Base-by-base conservation (phyloP, 2,888 invertebrate species). In the Leistus spinibarbis region DNA sequence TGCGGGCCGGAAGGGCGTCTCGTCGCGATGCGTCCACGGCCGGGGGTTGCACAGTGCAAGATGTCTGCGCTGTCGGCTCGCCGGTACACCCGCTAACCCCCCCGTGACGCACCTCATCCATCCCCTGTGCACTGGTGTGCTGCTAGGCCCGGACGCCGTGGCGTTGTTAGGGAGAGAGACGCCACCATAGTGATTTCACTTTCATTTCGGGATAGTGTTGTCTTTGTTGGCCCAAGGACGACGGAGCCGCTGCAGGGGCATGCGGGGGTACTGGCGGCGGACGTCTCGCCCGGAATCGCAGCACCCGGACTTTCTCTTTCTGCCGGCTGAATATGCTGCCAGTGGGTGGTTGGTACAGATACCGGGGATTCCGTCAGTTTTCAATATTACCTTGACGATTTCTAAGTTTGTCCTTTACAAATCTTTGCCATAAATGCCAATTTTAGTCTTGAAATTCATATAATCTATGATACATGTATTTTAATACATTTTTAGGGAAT, bases 51-150 rank as follows among this genome's bases (percentile, higher is more conserved):
- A 22, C 63, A 69, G 68, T 75, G 75, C 75, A 75, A 69, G 69
- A 63, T 75, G 75, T 75, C 75, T 75, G 75, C 75, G 75, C 69
- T 27, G 69, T 56, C 40, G 75, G 64, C 75, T 62, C 71, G 63
- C 23, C 54, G 40, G 27, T 10, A 24, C 27, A 19, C 63, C 16
- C 64, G 23, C 54, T 54, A 16, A 54, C 71, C 20, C 71, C 17
- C 13, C 27, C 7, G 60, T 54, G 54, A 13, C 54, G 10, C 20
- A 4, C 19, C 60, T 19, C 10, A 16, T 22, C 54, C 53, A 63
- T 53, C 64, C 57, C 23, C 64, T 64, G 71, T 64, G 64, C 71
- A 64, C 64, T 71, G 64, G 71, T 63, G 63, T 64, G 71, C 16
- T 60, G 40, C 40, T 40, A 40, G 40, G 40, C 40, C 40, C 40